Evolutionary conservation across 2,797 vertebrate species (phyloP).

Genomic region (Danio jaintianensis): DNA sequence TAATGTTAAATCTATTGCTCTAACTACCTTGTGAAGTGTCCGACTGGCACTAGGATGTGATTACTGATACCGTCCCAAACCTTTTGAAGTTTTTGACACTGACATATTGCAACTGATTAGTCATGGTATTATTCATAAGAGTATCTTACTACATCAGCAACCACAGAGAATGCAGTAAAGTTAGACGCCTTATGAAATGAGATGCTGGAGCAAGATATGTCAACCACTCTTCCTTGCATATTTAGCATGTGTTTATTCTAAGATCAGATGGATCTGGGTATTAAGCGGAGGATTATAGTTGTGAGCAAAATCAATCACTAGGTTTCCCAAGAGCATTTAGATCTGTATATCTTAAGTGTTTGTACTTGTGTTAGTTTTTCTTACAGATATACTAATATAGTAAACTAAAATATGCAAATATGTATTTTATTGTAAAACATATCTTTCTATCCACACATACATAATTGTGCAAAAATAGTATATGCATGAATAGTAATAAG

Average conservation of each 20-base stretch:
- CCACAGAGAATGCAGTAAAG: conserved; percentile 11
- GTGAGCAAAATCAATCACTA: conserved; percentile 17
- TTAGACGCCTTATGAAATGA: conserved; percentile 20
- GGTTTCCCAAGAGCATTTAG: not conserved
- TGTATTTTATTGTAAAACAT: too few relatives aligned
- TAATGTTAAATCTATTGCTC: conserved; percentile 48
- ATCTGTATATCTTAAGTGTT: conserved; percentile 5
- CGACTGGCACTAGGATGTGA: not conserved
- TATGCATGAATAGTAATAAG: too few relatives aligned
- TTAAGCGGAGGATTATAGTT: not conserved
- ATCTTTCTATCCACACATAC: too few relatives aligned
- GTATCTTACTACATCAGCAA: conserved; percentile 17
- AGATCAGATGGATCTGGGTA: conserved; percentile 23
- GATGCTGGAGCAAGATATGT: not conserved
- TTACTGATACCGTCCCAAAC: not conserved
- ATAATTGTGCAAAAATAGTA: too few relatives aligned
- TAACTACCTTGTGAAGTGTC: conserved; percentile 20
- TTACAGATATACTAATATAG: too few relatives aligned
- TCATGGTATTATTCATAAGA: conserved; percentile 6
- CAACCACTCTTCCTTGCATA: conserved; percentile 3
- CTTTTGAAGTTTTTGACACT: conserved; percentile 20
- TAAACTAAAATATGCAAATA: too few relatives aligned
- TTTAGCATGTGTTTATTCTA: conserved; percentile 3
- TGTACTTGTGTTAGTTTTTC: too few relatives aligned
- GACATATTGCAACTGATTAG: conserved; percentile 9